A percentile compares a stretch with the other conserved stretches of the same genome.
phyloP scores from a whole-genome alignment of 2,797 vertebrate genomes.

The Poecilia wingei region DNA sequence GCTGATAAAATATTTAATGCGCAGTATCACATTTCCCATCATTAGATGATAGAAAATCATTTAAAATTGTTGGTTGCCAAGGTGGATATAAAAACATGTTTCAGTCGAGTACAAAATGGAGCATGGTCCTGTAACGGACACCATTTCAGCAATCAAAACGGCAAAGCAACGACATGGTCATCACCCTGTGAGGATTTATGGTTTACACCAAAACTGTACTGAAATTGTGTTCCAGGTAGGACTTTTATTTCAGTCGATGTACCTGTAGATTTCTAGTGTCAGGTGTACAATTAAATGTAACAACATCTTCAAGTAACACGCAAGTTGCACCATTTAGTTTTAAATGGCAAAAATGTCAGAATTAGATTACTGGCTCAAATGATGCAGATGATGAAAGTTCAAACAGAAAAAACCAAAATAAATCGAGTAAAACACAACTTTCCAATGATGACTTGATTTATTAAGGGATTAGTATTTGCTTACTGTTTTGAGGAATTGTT shows the following conservation, averaged over 20 bases:
- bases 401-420: not conserved
- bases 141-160: not conserved
- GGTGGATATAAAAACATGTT: not conserved
- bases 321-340: not conserved
- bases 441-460: not conserved
- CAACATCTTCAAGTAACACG: not conserved
- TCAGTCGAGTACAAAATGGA: not conserved
- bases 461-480: not conserved
- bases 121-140: not conserved
- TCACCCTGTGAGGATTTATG: not conserved
- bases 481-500: not conserved
- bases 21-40: not conserved
- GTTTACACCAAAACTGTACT: not conserved
- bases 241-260: not conserved
- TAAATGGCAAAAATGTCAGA: not conserved
- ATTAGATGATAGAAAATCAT: not conserved
- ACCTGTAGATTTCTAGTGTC: not conserved
- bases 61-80: not conserved
- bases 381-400: not conserved
- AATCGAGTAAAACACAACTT: not conserved
- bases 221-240: not conserved
- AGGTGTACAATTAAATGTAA: not conserved
- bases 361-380: not conserved
- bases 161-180: not conserved
- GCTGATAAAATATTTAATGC: not conserved